Evolutionary conservation across 2,888 invertebrate species (phyloP).

Genomic region (Nemoura dubitans): DNA sequence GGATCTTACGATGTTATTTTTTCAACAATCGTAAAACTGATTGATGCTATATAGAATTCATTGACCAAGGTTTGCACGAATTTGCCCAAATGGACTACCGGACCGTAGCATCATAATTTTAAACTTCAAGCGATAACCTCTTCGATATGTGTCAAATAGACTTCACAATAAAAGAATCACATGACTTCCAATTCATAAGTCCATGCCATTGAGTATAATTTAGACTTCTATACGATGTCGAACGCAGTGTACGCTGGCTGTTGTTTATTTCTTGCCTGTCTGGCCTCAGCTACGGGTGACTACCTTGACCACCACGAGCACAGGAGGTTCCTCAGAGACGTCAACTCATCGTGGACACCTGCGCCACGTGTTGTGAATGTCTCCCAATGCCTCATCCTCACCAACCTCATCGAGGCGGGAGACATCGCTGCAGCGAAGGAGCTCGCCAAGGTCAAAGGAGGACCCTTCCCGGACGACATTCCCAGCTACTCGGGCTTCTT

Average conservation of each 20-base stretch:
- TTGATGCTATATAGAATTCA: too few relatives aligned
- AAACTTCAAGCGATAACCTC: too few relatives aligned
- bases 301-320: not conserved
- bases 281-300: not conserved
- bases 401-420: slow-evolving; percentile 65
- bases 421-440: slow-evolving; percentile 64
- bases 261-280: not conserved
- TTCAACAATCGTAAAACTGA: too few relatives aligned
- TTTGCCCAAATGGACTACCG: too few relatives aligned
- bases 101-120: too few relatives aligned
- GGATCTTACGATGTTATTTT: too few relatives aligned
- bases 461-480: slow-evolving; percentile 61
- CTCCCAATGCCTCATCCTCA: slow-evolving; percentile 66
- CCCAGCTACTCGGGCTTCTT: slow-evolving; percentile 62
- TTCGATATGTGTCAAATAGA: too few relatives aligned
- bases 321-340: not conserved
- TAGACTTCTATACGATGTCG: not conserved
- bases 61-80: too few relatives aligned
- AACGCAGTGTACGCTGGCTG: not conserved
- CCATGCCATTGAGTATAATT: too few relatives aligned
- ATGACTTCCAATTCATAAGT: too few relatives aligned
- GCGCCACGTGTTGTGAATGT: slow-evolving; percentile 53
- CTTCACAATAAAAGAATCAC: too few relatives aligned
- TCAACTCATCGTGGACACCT: slow-evolving; percentile 24
- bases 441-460: slow-evolving; percentile 61